Percentiles rank a stretch among this genome's conserved stretches.
Conservation (phyloP, 2,113 vertebrate species). For the Macrotis lagotis region DNA sequence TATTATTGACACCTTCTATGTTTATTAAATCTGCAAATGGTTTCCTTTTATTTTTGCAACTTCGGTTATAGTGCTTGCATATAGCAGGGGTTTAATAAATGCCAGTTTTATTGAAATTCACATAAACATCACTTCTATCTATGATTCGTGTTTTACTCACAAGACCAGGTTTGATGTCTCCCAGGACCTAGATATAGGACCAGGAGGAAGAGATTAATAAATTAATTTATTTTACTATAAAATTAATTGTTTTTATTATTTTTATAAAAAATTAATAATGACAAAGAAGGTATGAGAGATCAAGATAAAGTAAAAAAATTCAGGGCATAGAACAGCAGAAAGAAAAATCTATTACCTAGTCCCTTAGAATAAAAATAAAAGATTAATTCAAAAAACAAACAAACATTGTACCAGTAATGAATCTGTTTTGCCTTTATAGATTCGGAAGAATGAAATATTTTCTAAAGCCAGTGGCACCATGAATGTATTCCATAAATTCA, state of each 20-base stretch:
- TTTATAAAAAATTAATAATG: too few relatives aligned
- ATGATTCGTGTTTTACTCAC: not conserved
- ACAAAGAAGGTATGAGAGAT: not conserved
- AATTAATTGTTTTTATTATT: too few relatives aligned
- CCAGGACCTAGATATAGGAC: not conserved
- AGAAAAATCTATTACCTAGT: not conserved
- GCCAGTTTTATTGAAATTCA: not conserved
- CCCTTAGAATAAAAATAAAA: constrained; percentile 10
- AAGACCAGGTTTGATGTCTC: not conserved
- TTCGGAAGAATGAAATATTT: constrained; percentile 39
- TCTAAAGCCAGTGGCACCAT: constrained; percentile 1
- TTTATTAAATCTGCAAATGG: too few relatives aligned
- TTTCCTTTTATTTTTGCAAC: not conserved
- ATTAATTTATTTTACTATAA: too few relatives aligned
- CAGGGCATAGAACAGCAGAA: not conserved
- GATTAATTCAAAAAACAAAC: constrained; percentile 21
- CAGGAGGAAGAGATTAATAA: not conserved
- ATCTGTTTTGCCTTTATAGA: not conserved
- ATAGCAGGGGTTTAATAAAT: not conserved
- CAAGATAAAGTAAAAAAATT: not conserved
- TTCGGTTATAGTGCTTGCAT: not conserved
- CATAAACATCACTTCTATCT: not conserved
- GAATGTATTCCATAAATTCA: constrained; percentile 21
- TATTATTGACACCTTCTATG: too few relatives aligned
- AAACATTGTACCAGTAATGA: constrained; percentile 2